A percentile compares a stretch with the other conserved stretches of the same genome.
Evolutionary conservation across 1,140 invertebrate species (phyloP).

Genomic region (Drosophila willistoni): DNA sequence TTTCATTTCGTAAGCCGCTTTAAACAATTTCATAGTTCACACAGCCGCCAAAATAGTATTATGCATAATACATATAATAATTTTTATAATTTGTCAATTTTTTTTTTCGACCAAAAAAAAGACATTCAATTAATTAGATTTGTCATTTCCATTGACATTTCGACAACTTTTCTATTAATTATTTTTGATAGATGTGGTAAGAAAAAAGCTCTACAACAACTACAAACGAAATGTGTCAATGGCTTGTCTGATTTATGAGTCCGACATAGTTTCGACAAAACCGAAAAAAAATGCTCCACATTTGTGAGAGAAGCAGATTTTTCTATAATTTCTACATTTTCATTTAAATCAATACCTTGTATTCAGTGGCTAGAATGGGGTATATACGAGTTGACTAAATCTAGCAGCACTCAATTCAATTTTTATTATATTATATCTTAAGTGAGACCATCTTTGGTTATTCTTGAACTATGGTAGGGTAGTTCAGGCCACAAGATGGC

Average conservation of each 20-base stretch:
- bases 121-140: conserved; percentile 74
- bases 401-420: too few relatives aligned
- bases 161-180: conserved; percentile 81
- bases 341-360: neutral
- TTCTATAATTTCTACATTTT: neutral
- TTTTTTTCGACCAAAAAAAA: conserved; percentile 32
- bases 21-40: conserved; percentile 74
- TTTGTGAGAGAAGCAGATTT: conserved; percentile 14
- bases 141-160: conserved; percentile 78
- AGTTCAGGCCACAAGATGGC: neutral
- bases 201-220: conserved; percentile 25
- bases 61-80: neutral
- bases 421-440: too few relatives aligned
- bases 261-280: conserved; percentile 59
- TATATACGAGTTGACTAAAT: neutral
- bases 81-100: conserved; percentile 72
- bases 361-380: neutral
- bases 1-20: conserved; percentile 78
- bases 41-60: conserved; percentile 39
- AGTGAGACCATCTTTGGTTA: too few relatives aligned
- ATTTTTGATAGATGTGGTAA: conserved; percentile 73
- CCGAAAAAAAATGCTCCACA: conserved; percentile 65
- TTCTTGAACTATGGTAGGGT: neutral
- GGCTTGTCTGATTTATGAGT: conserved; percentile 65
- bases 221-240: conserved; percentile 57